These are phyloP conservation scores for Hirtodrosophila histrioides DNA, from an alignment of 2,888 invertebrate genomes.

Conservation along the genomic window DNA sequence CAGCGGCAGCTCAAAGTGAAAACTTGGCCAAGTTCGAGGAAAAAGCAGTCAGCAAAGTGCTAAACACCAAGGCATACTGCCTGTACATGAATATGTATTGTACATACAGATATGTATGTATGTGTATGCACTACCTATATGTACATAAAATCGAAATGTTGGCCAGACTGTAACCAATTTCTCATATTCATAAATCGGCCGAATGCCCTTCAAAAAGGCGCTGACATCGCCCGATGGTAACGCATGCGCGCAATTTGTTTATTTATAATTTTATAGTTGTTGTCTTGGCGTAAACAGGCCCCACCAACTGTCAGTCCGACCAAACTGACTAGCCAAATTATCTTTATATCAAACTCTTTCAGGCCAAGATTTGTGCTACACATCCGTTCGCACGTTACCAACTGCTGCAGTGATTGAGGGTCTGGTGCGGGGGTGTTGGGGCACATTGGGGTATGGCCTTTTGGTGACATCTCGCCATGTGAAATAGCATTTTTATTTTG, in stretches of 20 bases:
- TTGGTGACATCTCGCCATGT: slow-evolving; percentile 61
- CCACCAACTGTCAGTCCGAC: slow-evolving; percentile 4
- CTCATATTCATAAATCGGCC: slow-evolving; percentile 56
- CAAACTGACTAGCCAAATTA: slow-evolving; percentile 46
- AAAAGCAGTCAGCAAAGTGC: slow-evolving; percentile 53
- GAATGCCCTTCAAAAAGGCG: slow-evolving; percentile 62
- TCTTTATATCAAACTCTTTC: slow-evolving; percentile 51
- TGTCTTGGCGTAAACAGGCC: slow-evolving; percentile 56
- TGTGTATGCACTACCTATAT: slow-evolving; percentile 11
- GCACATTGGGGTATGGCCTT: slow-evolving; percentile 35
- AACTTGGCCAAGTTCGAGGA: slow-evolving; percentile 52
- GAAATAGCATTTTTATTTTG: slow-evolving; percentile 67
- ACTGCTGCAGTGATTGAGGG: slow-evolving; percentile 15
- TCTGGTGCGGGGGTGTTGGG: slow-evolving; percentile 19
- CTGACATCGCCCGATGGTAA: slow-evolving; percentile 37
- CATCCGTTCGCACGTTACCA: slow-evolving; percentile 75
- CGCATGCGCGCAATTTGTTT: slow-evolving; percentile 78
- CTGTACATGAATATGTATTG: not conserved
- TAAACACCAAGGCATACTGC: slow-evolving; percentile 50
- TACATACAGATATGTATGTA: too few species aligned
- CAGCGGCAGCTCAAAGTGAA: slow-evolving; percentile 40
- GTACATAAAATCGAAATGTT: slow-evolving; percentile 26
- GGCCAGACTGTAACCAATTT: slow-evolving; percentile 52
- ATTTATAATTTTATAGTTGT: slow-evolving; percentile 73
- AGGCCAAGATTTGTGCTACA: slow-evolving; percentile 58